Conservation (phyloP, 1,140 invertebrate species). For the Halotydeus destructor region DNA sequence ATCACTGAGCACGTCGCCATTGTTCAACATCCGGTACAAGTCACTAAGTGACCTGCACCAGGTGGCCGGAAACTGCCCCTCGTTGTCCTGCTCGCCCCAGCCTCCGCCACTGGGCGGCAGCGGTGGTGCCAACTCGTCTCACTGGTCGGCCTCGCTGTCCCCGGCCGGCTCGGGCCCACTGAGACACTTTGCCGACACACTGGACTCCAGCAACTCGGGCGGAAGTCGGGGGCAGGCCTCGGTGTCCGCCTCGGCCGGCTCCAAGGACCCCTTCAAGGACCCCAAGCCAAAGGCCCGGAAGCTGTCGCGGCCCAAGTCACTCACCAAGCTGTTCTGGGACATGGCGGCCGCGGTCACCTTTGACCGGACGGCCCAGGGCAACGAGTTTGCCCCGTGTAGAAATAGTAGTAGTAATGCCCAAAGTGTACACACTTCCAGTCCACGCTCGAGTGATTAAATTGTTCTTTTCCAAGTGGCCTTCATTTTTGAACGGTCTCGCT, state of each 20-base stretch:
- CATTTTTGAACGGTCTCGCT: too few species aligned
- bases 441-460: too few species aligned
- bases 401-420: too few species aligned
- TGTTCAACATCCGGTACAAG: constrained; percentile 61
- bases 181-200: constrained; percentile 44
- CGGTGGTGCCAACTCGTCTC: background rate
- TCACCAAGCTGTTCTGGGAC: constrained; percentile 69
- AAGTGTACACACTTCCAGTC: too few species aligned
- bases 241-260: constrained; percentile 43
- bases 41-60: constrained; percentile 45
- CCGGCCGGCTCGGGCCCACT: constrained; percentile 21
- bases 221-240: constrained; percentile 61
- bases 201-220: constrained; percentile 58
- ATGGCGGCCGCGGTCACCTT: background rate
- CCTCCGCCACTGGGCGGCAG: background rate
- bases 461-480: too few species aligned
- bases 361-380: too few species aligned
- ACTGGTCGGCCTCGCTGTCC: background rate
- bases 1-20: constrained; percentile 38
- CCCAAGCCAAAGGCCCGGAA: constrained; percentile 44
- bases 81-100: too few species aligned
- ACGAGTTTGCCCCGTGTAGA: too few species aligned
- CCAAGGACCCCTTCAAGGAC: constrained; percentile 29
- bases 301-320: constrained; percentile 39
- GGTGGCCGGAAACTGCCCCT: too few species aligned